Evolutionary conservation across 1,140 invertebrate species (phyloP).

Genomic region (Aphis gossypii): DNA sequence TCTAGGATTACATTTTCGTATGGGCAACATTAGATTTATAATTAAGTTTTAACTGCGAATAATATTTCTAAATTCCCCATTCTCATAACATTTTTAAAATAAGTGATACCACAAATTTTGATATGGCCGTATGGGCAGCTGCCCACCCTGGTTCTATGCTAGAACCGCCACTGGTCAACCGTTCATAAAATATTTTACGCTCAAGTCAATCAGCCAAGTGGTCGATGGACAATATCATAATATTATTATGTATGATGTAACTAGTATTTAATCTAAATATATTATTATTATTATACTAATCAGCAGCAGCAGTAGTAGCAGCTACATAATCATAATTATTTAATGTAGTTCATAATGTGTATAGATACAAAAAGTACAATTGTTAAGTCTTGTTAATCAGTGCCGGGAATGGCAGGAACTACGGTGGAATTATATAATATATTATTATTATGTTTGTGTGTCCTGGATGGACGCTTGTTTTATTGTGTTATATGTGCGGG

Average conservation of each 20-base stretch:
- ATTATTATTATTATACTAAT: background rate
- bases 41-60: no score
- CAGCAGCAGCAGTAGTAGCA: no score
- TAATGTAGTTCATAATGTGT: background rate
- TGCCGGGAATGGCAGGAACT: conserved; percentile 33
- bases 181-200: background rate
- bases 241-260: no score
- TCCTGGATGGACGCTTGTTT: background rate
- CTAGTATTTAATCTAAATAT: background rate
- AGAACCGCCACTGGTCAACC: no score
- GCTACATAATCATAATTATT: background rate
- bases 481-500: background rate
- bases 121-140: no score
- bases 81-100: no score
- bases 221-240: background rate
- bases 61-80: no score
- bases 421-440: conserved; percentile 23
- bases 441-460: background rate
- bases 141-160: no score
- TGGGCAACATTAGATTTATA: no score
- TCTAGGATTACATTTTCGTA: no score
- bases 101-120: no score
- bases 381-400: background rate
- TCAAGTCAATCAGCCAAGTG: background rate
- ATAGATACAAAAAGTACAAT: background rate